Evolutionary conservation across 2,888 invertebrate genomes (phyloP).

Genomic region (Pseudeuparius sepicola): DNA sequence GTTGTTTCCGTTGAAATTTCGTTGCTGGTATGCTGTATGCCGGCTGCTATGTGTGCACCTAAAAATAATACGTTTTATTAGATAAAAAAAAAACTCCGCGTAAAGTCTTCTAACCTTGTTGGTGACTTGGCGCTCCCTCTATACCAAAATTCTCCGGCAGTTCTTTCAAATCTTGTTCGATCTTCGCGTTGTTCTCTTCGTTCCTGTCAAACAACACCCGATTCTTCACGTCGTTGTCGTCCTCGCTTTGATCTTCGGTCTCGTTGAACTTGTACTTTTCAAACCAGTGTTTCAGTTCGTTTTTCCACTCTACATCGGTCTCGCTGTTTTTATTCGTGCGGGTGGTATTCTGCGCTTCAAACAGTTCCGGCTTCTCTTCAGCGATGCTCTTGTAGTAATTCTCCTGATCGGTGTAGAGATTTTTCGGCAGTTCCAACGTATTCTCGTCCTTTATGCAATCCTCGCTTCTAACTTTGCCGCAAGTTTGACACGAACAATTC

Average conservation of each 20-base stretch:
- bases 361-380: constrained; percentile 33
- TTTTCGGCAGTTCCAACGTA: constrained; percentile 39
- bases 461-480: constrained; percentile 41
- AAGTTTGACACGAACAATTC: constrained; percentile 55
- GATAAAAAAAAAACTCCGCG: not conserved
- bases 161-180: constrained; percentile 20
- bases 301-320: constrained; percentile 25
- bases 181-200: constrained; percentile 21
- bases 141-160: constrained; percentile 29
- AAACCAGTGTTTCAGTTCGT: constrained; percentile 26
- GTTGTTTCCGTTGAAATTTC: constrained; percentile 6
- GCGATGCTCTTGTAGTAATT: constrained; percentile 24
- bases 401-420: constrained; percentile 32
- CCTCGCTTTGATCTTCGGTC: constrained; percentile 12
- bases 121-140: constrained; percentile 30
- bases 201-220: constrained; percentile 1
- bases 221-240: constrained; percentile 6
- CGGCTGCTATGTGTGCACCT: constrained; percentile 31
- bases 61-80: constrained; percentile 3
- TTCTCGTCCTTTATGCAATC: constrained; percentile 41
- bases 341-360: constrained; percentile 29
- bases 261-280: constrained; percentile 15
- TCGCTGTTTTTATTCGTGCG: constrained; percentile 30
- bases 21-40: constrained; percentile 22
- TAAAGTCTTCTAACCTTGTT: constrained; percentile 20